Base-by-base conservation (phyloP, 2,888 invertebrate genomes). In the Phasia obesa region DNA sequence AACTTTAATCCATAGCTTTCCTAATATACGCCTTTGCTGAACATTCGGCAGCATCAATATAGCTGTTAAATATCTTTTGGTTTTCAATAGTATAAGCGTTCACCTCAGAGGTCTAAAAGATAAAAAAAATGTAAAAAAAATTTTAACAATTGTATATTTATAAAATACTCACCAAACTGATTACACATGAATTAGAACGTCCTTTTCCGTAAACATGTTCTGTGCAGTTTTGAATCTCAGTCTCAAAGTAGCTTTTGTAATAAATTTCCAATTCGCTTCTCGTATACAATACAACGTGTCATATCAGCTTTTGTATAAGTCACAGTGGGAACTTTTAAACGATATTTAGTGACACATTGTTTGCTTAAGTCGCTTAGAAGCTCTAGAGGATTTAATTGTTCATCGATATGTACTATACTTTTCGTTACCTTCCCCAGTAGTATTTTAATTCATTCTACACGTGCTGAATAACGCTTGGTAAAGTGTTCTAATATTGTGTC, bases 311-410 rank as follows among this genome's bases (percentile, higher is more conserved):
- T 75, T 0, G 85, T 59, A 0, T 51, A n/a, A 1, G 70, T 59
- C 0, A 60, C 57, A n/a, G 81, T 79, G 2, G 84, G 74, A 17
- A 86, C 27, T 23, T 70, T 51, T 0, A 47, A 7, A 17, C 84
- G 81, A 57, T 86, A 85, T 55, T 85, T 81, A 2, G 64, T 75
- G 0, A 86, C 85, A 44, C 86, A 86, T 13, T 80, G 78, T 25
- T 84, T 85, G 44, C 71, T 79, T 15, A 85, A 67, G 25, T 78
- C 78, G 19, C 78, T 75, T 15, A 86, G 47, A 27, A 80, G 11
- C 42, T 85, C 84, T 13, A 85, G 38, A 2, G 85, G 84, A 71
- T 75, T 49, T 21, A 86, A 44, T 11, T 60, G 65, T 25, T 84
- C 73, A 25, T 85, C 69, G 2, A 44, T 60, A 55, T 85, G 73